Evolutionary conservation across 2,113 vertebrate genomes (phyloP).

Genomic region (Petrocephalus zakoni): DNA sequence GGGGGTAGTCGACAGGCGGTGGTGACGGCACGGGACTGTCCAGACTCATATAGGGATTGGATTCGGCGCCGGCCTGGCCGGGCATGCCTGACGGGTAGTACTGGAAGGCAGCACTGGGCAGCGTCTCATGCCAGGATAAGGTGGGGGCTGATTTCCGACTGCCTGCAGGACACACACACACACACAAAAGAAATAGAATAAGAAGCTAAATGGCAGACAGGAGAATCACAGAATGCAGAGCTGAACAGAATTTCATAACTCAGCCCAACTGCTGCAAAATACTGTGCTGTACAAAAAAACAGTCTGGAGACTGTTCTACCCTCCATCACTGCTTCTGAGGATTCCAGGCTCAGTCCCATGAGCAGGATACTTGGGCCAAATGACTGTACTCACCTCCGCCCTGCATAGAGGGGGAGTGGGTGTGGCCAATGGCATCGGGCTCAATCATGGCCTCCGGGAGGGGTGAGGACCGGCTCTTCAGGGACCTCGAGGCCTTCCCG

Average conservation of each 20-base stretch:
- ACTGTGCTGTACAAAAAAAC: not conserved
- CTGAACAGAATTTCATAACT: not conserved
- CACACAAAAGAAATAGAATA: not conserved
- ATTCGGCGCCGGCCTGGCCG: conserved; percentile 85
- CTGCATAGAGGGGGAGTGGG: conserved; percentile 53
- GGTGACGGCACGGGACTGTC: conserved; percentile 85
- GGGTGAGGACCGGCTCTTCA: conserved; percentile 67
- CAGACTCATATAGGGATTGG: conserved; percentile 91
- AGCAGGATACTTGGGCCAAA: not conserved
- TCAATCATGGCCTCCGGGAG: conserved; percentile 59
- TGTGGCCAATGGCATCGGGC: conserved; percentile 56
- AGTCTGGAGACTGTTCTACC: not conserved
- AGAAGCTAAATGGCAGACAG: not conserved
- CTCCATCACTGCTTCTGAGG: not conserved
- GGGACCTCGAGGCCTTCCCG: conserved; percentile 67
- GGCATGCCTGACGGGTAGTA: conserved; percentile 67
- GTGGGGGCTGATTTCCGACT: conserved; percentile 52
- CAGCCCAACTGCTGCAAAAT: not conserved
- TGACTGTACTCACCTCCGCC: conserved; percentile 33
- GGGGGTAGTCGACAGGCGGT: conserved; percentile 55
- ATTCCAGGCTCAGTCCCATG: not conserved
- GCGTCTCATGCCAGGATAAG: conserved; percentile 69
- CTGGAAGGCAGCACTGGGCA: conserved; percentile 62
- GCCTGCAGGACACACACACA: conserved; percentile 54
- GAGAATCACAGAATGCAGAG: not conserved